Evolutionary conservation across 53 echinoderm and acorn worm species (phyloP).

Genomic region (Paracentrotus lividus): DNA sequence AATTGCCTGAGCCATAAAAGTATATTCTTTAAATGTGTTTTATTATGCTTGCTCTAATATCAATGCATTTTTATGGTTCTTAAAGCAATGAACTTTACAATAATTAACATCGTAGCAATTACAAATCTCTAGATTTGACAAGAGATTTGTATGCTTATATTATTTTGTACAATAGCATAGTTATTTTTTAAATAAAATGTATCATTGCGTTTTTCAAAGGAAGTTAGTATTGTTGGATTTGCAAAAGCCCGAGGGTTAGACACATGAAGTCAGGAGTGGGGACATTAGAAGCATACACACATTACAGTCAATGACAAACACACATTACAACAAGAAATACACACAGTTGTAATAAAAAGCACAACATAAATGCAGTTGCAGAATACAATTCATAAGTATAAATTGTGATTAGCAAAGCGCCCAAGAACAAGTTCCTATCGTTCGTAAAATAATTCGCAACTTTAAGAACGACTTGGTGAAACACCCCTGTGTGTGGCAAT

Average conservation of each 20-base stretch:
- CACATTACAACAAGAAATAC: conserved; percentile 20
- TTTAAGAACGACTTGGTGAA: too few species aligned
- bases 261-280: not conserved
- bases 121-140: not conserved
- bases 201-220: not conserved
- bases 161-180: not conserved
- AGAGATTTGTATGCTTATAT: not conserved
- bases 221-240: not conserved
- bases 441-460: too few species aligned
- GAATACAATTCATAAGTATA: not conserved
- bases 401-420: too few species aligned
- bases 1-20: not conserved
- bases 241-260: not conserved
- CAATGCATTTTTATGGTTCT: not conserved
- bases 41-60: not conserved
- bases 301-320: not conserved
- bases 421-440: too few species aligned
- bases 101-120: not conserved
- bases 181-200: not conserved
- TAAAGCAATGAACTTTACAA: not conserved
- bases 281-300: not conserved
- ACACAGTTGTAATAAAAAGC: not conserved
- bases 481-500: too few species aligned
- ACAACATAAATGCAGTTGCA: not conserved
- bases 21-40: not conserved